Base-by-base conservation (phyloP, 2,113 vertebrate genomes). In the Pleuronectes platessa region DNA sequence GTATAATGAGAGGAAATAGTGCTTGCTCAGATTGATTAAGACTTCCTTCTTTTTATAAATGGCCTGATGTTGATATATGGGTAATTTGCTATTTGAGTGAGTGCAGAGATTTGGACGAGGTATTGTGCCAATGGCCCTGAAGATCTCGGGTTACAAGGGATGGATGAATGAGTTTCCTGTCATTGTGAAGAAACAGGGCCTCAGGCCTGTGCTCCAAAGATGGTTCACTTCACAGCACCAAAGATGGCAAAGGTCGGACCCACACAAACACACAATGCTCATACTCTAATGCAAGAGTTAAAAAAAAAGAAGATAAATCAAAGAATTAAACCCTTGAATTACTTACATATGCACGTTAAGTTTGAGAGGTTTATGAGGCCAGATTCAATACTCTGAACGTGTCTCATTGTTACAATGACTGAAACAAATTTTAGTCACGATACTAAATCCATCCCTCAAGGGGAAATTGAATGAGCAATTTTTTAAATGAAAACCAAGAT, bases 1-100 rank as follows among this genome's bases (percentile, higher is more conserved):
- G 74, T 27, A 66, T 84, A 79, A 81, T 71, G 71, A 80, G 65
- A 84, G 86, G 79, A 87, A 88, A 86, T 71, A 63, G 66, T 60
- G 26, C 74, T 83, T 72, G 68, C 80, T 68, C 35, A 11, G 49
- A 68, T 64, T 74, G 54, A 78, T 73, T 79, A 51, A 53, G 55
- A 79, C 77, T 83, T 84, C 76, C 78, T 72, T 71, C 69, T 86
- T 71, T 79, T 74, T 79, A 51, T 55, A 78, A 81, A 72, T 45
- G 47, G 15, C 18, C 47, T 4, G 69, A 86, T 86, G 70, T 68
- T 64, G 83, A 89, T 80, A 75, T 78, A 76, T 63, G 61, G 23
- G 26, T 83, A 82, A 83, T 78, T 76, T 74, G 66, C 66, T 64
- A 63, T 56, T 10, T 81, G 82, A 83, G 71, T 78, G 71, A 86